Evolutionary conservation across 2,888 invertebrate species (phyloP), one percentile per base, ranked within the genome.

Genomic region (Drosophila incognita): DNA sequence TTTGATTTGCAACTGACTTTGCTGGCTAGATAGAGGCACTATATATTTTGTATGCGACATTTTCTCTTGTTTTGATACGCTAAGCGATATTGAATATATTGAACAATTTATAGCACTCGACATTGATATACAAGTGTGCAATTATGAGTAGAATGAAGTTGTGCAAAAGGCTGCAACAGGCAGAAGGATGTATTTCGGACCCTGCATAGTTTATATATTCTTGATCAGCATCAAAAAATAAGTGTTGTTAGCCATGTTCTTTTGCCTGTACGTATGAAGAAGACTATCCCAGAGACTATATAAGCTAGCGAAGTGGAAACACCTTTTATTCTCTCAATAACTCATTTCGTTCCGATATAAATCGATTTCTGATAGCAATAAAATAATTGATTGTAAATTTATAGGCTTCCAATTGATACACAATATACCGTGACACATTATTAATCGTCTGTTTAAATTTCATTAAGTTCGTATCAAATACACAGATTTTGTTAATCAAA

Each of bases 351-450:
- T 38, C 24, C 24, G 46, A 46, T 24, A 46, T 1, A 2, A 15
- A 24, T 46, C 21, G 24, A 15, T 46, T 46, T 4, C 0, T 8
- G 8, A 24, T 24, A 24, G 13, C 46, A 24, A 42, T 21, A 5
- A 42, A 42, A 42, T 1, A 21, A 11, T 21, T 0, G 1, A 40
- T 46, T 46, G 1, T 21, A 7, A 15, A 7, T 13, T 15, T 7
- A 15, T 15, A 4, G 7, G 7, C 15, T 13, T 4, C 0, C 15
- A 46, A 46, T 13, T 13, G 1, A 4, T 15, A 2, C 1, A 4
- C 4, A 21, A 11, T 13, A 21, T 4, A 8, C 2, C n/a, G 0
- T 11, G n/a, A n/a, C 0, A 46, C 3, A 21, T 1, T 21, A 7
- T 1, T 21, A 6, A 21, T 21, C 0, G 21, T 2, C 15, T 21